Evolutionary conservation across 2,797 vertebrate species (phyloP).

Genomic region (Sebastes miniatus): DNA sequence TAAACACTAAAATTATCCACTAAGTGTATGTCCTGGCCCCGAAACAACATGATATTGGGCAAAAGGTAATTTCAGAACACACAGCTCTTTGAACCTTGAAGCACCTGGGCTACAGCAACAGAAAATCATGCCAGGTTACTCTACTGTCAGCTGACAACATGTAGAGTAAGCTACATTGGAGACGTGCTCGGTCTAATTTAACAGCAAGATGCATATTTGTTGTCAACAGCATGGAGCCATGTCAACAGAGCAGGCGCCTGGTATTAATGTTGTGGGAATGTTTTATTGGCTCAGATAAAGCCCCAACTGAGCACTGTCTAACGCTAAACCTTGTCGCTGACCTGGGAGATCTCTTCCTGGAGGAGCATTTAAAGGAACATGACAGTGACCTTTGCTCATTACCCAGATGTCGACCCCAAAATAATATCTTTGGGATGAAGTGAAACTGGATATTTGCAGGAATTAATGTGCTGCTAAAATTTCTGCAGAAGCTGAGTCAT

Average conservation of each 20-base stretch:
- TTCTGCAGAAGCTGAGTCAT: not conserved
- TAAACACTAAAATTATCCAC: not conserved
- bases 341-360: constrained; percentile 5
- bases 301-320: not conserved
- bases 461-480: constrained; percentile 30
- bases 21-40: not conserved
- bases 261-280: constrained; percentile 4
- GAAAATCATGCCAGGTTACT: not conserved
- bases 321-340: not conserved
- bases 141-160: not conserved
- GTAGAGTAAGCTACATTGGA: not conserved
- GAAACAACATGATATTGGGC: not conserved
- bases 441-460: constrained; percentile 17
- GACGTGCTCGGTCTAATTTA: not conserved
- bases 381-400: constrained; percentile 7
- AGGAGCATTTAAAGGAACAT: constrained; percentile 24
- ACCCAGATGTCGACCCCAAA: constrained; percentile 13
- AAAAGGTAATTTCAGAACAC: not conserved
- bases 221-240: not conserved
- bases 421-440: constrained; percentile 7
- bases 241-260: not conserved
- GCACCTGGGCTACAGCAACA: not conserved
- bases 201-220: not conserved
- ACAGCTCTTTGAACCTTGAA: not conserved
- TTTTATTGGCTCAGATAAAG: not conserved